These are phyloP conservation scores for Bryconaethiops microstoma DNA, from an alignment of 2,797 vertebrate species.

Conservation along the genomic window DNA sequence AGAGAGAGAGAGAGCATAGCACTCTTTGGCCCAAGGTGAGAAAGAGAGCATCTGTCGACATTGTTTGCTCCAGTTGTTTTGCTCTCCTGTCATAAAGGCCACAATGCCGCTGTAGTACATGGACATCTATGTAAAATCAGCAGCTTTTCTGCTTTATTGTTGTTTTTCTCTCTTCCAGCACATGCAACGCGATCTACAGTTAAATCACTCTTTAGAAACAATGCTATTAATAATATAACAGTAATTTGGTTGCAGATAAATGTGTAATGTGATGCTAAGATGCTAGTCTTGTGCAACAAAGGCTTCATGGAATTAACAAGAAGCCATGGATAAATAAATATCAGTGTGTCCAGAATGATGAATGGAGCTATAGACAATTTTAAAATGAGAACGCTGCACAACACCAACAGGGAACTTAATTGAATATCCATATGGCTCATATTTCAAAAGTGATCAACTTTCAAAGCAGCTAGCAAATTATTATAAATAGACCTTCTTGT, in stretches of 20 bases:
- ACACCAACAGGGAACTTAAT: background rate
- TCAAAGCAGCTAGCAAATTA: too few species aligned
- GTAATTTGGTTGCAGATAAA: background rate
- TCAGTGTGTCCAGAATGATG: background rate
- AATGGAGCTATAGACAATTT: background rate
- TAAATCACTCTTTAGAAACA: background rate
- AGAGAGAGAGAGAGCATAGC: too few species aligned
- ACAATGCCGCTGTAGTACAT: slow-evolving; percentile 1
- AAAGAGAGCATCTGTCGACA: slow-evolving; percentile 26
- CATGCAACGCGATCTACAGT: background rate
- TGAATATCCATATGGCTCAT: too few species aligned
- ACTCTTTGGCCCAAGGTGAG: slow-evolving; percentile 27
- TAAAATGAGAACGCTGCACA: background rate
- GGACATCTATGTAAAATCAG: background rate
- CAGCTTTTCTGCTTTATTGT: slow-evolving; percentile 18
- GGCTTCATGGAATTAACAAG: background rate
- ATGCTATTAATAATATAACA: too few species aligned
- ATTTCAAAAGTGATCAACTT: too few species aligned
- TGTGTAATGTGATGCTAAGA: background rate
- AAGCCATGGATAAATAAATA: background rate
- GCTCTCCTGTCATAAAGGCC: slow-evolving; percentile 7
- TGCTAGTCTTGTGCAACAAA: background rate
- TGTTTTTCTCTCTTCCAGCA: background rate
- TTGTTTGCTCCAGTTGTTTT: background rate
- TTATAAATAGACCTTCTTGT: too few species aligned